Evolutionary conservation across 92 coral and sea anemone genomes (phyloP), one percentile per base, ranked within the genome.

Genomic region (Scolanthus callimorphus): DNA sequence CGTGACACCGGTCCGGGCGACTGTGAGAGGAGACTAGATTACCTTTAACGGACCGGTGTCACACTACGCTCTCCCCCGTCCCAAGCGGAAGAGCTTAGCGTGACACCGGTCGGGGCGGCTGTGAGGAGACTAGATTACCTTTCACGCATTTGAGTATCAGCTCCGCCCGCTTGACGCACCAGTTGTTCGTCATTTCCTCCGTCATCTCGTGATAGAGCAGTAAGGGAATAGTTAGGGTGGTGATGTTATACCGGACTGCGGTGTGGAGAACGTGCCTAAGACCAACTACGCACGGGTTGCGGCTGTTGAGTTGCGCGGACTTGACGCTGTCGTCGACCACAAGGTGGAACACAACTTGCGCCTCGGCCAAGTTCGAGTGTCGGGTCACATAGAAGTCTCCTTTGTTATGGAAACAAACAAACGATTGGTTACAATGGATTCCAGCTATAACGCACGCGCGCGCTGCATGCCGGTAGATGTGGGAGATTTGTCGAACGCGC

Each of bases 161-260:
- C 39, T 91, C 97, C 19, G 96, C 97, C 64, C 97, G 74, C 64
- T 81, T 91, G 27, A 79, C 84, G 41, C 97, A 91, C 97, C 97
- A 91, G 4, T 90, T 75, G 3, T 86, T 74, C 0, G 97, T 91
- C 97, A 91, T 91, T 31, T 91, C 98, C 82, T 92, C 98, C 0
- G 96, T 92, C 96, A 92, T 89, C 67, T 92, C 98, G 49, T 92
- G 96, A 37, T 82, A 83, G 21, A 92, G 76, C 65, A 92, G 49
- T 25, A 85, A 62, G 31, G 98, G 98, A 4, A 92, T 81, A 39
- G 96, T 88, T 26, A 92, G 72, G 20, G 98, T 92, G 17, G 88
- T 89, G 38, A 88, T 77, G 61, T 82, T 80, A 69, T 88, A 90
- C 19, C 98, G 78, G 22, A 90, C 95, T 2, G 98, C 98, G 0